Conservation (phyloP, 2,797 vertebrate species). For the Hirundo rustica region DNA sequence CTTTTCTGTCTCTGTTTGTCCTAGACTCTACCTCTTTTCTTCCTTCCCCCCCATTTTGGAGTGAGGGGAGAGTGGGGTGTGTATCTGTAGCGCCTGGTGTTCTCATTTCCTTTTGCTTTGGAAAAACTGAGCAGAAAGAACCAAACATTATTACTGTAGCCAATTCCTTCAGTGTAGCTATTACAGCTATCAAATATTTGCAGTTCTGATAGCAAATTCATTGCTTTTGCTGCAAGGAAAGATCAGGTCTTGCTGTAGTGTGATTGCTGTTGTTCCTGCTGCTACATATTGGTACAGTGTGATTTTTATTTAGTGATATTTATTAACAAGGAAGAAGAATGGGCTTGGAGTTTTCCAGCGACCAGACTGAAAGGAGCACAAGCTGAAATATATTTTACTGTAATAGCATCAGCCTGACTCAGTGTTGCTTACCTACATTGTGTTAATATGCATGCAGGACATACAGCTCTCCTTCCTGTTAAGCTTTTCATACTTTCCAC, state of each 20-base stretch:
- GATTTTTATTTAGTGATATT: background rate
- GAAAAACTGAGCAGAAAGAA: background rate
- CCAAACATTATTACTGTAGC: background rate
- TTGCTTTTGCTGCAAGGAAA: constrained; percentile 1
- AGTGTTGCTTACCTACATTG: background rate
- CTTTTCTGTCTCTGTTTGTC: background rate
- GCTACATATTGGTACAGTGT: background rate
- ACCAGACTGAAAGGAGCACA: background rate
- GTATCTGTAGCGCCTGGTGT: background rate
- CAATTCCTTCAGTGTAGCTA: background rate
- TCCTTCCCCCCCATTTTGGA: background rate
- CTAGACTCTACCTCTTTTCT: background rate
- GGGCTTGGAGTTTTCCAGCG: background rate
- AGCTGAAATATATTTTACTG: background rate
- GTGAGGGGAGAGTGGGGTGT: rapidly evolving
- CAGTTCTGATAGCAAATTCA: constrained; percentile 32
- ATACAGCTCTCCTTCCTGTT: background rate
- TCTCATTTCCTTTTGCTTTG: background rate
- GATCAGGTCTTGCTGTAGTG: background rate
- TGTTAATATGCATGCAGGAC: background rate
- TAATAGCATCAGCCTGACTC: background rate
- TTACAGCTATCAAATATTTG: constrained; percentile 36
- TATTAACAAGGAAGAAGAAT: background rate
- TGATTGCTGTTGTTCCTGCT: background rate
- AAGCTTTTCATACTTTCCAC: background rate